These are phyloP conservation scores for Ochropleura plecta DNA, from an alignment of 2,888 invertebrate species.

Conservation along the genomic window DNA sequence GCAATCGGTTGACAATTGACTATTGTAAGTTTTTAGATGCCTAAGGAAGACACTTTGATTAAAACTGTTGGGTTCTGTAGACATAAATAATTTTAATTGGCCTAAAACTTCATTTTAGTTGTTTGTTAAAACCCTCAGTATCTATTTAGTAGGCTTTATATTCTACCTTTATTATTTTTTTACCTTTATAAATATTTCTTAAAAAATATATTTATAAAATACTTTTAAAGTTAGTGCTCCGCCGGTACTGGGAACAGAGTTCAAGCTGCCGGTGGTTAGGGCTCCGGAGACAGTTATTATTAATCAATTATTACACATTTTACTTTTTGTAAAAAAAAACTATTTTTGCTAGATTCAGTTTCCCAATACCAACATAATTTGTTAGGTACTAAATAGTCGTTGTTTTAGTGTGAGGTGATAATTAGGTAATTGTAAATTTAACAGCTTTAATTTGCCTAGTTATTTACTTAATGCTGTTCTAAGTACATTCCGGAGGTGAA, in stretches of 20 bases:
- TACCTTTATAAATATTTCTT: no score
- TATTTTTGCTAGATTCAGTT: not conserved
- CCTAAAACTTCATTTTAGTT: not conserved
- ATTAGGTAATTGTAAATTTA: conserved; percentile 1
- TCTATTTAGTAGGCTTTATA: not conserved
- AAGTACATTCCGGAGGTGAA: not conserved
- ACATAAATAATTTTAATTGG: not conserved
- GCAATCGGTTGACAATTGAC: conserved; percentile 64
- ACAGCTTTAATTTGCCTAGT: conserved; percentile 1
- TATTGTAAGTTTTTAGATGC: conserved; percentile 48
- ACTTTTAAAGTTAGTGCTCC: no score
- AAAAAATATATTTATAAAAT: no score
- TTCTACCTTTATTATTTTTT: no score
- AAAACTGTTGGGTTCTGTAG: conserved; percentile 55
- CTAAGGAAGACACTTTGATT: conserved; percentile 29
- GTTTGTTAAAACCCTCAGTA: not conserved
- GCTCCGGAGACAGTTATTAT: no score
- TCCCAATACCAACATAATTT: not conserved
- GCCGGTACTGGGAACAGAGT: no score
- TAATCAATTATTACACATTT: not conserved
- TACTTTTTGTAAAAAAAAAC: not conserved
- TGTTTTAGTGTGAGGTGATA: not conserved
- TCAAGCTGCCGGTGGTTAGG: no score
- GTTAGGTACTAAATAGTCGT: not conserved
- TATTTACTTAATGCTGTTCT: conserved; percentile 13